Percentiles rank a stretch among this genome's conserved stretches.
Evolutionary conservation across 1,140 invertebrate species (phyloP).

Genomic region (Callitettix versicolor): DNA sequence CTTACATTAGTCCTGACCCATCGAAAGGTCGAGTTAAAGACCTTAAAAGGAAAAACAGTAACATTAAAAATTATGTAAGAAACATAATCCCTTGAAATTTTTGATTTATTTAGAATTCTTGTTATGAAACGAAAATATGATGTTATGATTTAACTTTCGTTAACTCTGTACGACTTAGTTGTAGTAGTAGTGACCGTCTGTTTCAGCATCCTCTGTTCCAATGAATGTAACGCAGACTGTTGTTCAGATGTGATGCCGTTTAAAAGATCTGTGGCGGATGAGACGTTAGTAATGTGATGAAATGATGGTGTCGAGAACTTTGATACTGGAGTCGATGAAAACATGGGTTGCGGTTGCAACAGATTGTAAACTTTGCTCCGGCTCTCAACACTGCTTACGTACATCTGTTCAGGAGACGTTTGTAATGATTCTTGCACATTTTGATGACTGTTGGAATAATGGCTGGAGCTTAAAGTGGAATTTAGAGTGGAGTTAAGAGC

Average conservation of each 20-base stretch:
- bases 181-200: conserved; percentile 34
- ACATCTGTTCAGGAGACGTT: too few species aligned
- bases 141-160: conserved; percentile 11
- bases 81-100: too few species aligned
- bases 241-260: neutral
- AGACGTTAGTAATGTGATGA: neutral
- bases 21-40: too few species aligned
- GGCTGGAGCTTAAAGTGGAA: neutral
- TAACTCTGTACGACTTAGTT: conserved; percentile 10
- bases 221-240: conserved; percentile 5
- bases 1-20: too few species aligned
- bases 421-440: too few species aligned
- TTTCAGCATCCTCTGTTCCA: conserved; percentile 40
- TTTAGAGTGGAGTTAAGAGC: neutral
- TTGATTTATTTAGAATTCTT: too few species aligned
- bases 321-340: neutral
- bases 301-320: neutral
- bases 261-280: neutral
- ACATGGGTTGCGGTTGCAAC: neutral
- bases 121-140: too few species aligned
- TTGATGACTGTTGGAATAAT: too few species aligned
- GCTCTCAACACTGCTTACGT: conserved; percentile 15
- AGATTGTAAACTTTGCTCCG: conserved; percentile 11
- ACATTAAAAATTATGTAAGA: too few species aligned
- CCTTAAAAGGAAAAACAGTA: too few species aligned